Evolutionary conservation across 2,113 vertebrate species (phyloP).

Genomic region (Acinonyx jubatus): DNA sequence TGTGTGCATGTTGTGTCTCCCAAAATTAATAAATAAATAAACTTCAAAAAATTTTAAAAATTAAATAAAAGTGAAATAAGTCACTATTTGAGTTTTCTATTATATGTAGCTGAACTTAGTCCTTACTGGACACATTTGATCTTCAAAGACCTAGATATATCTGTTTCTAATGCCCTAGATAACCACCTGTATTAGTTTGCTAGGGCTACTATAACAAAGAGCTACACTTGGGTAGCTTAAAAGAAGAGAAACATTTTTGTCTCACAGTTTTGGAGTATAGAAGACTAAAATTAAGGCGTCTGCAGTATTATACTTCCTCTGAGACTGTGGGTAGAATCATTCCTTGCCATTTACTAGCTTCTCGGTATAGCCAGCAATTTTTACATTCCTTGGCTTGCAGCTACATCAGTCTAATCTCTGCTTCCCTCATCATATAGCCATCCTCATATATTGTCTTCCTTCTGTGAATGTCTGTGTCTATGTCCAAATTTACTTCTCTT

Average conservation of each 20-base stretch:
- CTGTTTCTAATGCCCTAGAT: neutral
- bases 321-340: neutral
- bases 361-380: neutral
- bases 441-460: neutral
- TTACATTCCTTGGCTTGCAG: neutral
- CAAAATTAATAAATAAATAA: too few relatives aligned
- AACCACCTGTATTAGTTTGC: neutral
- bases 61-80: neutral
- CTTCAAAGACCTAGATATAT: neutral
- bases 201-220: neutral
- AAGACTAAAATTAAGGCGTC: neutral
- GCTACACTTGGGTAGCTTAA: neutral
- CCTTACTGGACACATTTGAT: neutral
- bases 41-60: neutral
- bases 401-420: neutral
- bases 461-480: neutral
- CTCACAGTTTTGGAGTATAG: neutral
- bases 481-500: neutral
- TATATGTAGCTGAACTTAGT: neutral
- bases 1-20: too few relatives aligned
- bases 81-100: neutral
- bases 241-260: neutral
- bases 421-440: neutral
- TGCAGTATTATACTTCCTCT: neutral
- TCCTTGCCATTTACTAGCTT: neutral